A percentile compares a stretch with the other conserved stretches of the same genome.
phyloP scores from a whole-genome alignment of 2,797 vertebrate species.

The Rhinoraja longicauda region DNA sequence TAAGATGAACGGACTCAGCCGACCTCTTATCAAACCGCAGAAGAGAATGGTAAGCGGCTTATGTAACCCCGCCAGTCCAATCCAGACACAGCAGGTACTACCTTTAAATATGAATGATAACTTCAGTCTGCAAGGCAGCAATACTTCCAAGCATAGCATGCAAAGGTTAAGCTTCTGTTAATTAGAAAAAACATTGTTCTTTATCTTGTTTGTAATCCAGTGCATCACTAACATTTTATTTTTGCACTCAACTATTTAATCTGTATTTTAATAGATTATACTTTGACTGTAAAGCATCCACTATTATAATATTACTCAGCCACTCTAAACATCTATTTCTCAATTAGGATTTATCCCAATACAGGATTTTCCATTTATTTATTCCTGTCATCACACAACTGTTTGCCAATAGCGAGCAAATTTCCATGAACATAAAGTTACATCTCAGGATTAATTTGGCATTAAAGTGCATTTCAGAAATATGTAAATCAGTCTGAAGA shows the following conservation, averaged over 20 bases:
- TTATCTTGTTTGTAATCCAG: background rate
- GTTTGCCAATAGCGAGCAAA: no score
- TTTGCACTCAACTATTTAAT: background rate
- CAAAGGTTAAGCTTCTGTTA: background rate
- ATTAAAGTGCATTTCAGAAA: background rate
- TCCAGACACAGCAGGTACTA: background rate
- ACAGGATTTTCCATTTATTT: background rate
- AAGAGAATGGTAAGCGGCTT: constrained; percentile 88
- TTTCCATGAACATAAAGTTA: background rate
- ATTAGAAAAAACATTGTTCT: background rate
- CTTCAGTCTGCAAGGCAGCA: background rate
- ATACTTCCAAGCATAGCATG: background rate
- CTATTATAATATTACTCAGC: background rate
- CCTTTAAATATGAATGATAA: background rate
- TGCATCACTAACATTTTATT: background rate
- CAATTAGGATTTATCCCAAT: background rate
- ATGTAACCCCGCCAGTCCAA: background rate
- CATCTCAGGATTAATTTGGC: background rate
- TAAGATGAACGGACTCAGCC: constrained; percentile 97
- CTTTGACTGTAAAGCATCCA: background rate
- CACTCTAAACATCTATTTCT: background rate
- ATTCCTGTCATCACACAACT: no score
- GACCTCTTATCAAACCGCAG: constrained; percentile 94
- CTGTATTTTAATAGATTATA: background rate
- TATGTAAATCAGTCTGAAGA: no score